Evolutionary conservation across 2,113 vertebrate species (phyloP).

Genomic region (Colistium nudipinnis): DNA sequence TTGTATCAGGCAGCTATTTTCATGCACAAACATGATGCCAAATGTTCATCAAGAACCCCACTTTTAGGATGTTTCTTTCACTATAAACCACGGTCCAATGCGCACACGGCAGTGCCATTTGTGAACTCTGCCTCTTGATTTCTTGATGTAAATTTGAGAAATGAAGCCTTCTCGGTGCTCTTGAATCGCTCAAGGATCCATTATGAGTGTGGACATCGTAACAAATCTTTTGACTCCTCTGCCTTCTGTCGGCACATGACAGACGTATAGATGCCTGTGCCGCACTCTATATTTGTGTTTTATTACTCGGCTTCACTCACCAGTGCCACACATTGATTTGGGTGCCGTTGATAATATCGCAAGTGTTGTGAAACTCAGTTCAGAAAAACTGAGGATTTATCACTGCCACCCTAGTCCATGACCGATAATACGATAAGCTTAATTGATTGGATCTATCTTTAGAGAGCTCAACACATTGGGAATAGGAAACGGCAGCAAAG

Average conservation of each 20-base stretch:
- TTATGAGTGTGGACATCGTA: conserved; percentile 17
- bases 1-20: conserved; percentile 53
- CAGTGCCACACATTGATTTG: not conserved
- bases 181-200: conserved; percentile 12
- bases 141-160: conserved; percentile 36
- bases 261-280: conserved; percentile 16
- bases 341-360: conserved; percentile 1
- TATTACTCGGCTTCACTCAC: not conserved
- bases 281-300: not conserved
- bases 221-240: conserved; percentile 22
- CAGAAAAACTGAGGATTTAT: not conserved
- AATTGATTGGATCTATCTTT: not conserved
- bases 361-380: not conserved
- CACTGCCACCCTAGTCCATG: not conserved
- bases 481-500: conserved; percentile 1
- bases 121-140: conserved; percentile 32
- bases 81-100: conserved; percentile 41
- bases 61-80: conserved; percentile 30
- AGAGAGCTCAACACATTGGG: not conserved
- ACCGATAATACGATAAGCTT: conserved; percentile 1
- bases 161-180: conserved; percentile 37
- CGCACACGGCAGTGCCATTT: conserved; percentile 47
- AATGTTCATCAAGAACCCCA: conserved; percentile 20
- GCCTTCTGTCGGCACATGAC: conserved; percentile 12
- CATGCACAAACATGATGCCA: conserved; percentile 43